Conservation (phyloP, 2,797 vertebrate genomes). For the Platyrinchus mystaceus region DNA sequence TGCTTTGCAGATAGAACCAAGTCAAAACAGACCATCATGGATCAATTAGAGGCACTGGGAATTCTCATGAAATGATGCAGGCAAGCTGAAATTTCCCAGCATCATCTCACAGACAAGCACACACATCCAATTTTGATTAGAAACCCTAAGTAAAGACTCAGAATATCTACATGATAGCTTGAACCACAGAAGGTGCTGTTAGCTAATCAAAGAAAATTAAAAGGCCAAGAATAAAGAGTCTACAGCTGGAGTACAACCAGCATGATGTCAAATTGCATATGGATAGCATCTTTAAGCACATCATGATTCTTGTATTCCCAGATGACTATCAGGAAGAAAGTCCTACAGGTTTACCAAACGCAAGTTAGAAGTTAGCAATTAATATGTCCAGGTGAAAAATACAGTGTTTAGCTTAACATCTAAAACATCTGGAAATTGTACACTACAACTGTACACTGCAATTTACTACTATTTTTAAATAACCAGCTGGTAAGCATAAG, state of each 20-base stretch:
- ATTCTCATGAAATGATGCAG: constrained; percentile 29
- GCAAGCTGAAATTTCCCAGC: constrained; percentile 46
- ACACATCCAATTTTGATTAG: constrained; percentile 48
- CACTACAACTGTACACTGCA: background rate
- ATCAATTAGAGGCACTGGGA: constrained; percentile 52
- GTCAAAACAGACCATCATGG: constrained; percentile 41
- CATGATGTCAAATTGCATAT: constrained; percentile 36
- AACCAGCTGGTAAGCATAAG: background rate
- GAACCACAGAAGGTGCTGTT: constrained; percentile 47
- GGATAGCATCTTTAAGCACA: constrained; percentile 42
- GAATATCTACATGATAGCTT: background rate
- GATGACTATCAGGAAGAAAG: constrained; percentile 14
- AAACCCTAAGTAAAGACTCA: constrained; percentile 16
- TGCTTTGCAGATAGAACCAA: background rate
- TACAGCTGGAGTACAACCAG: constrained; percentile 29
- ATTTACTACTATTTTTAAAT: constrained; percentile 15
- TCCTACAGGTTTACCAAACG: constrained; percentile 1
- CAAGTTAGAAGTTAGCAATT: constrained; percentile 28
- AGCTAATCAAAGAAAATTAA: constrained; percentile 54
- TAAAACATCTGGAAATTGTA: constrained; percentile 10
- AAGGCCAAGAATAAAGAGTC: constrained; percentile 39
- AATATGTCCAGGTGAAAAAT: constrained; percentile 33
- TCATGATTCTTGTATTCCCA: constrained; percentile 3
- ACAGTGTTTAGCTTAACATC: background rate
- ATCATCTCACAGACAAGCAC: background rate